Evolutionary conservation across 2,888 invertebrate species (phyloP).

Genomic region (Drosophila robusta): DNA sequence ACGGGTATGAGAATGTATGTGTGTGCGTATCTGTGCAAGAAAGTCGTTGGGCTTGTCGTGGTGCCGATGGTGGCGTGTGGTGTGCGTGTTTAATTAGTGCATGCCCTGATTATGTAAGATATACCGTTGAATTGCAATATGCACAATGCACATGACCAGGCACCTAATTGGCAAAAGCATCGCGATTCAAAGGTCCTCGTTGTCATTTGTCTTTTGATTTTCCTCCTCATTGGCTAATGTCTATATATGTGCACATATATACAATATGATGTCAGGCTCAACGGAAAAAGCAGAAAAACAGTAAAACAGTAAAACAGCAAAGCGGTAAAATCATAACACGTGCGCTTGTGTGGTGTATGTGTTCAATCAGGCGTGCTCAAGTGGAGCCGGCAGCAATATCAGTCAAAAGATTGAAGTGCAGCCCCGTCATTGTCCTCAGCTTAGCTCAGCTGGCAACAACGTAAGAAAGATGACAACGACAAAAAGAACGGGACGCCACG

Average conservation of each 20-base stretch:
- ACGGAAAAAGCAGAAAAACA: constrained; percentile 23
- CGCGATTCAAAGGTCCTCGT: constrained; percentile 29
- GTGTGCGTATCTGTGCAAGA: constrained; percentile 8
- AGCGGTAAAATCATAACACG: constrained; percentile 49
- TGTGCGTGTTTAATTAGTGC: constrained; percentile 70
- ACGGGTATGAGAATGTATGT: constrained; percentile 10
- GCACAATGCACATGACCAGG: constrained; percentile 65
- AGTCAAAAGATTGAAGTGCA: constrained; percentile 77
- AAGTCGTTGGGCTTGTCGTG: constrained; percentile 13
- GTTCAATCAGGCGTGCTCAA: constrained; percentile 77
- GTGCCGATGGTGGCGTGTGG: not conserved
- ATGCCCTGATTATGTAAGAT: constrained; percentile 68
- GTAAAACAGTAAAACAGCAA: not conserved
- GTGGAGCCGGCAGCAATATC: constrained; percentile 56
- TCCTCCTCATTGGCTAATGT: constrained; percentile 70
- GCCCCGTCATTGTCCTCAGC: constrained; percentile 51
- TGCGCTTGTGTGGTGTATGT: constrained; percentile 30
- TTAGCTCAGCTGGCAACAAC: constrained; percentile 36
- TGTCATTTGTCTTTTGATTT: constrained; percentile 71
- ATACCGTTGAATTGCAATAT: constrained; percentile 43
- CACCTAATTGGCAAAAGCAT: constrained; percentile 67
- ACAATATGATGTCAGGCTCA: constrained; percentile 30
- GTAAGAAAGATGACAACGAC: constrained; percentile 13
- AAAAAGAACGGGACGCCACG: constrained; percentile 23
- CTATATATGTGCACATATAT: constrained; percentile 24